Base-by-base conservation (phyloP, 2,113 vertebrate genomes). In the Hoplias malabaricus region DNA sequence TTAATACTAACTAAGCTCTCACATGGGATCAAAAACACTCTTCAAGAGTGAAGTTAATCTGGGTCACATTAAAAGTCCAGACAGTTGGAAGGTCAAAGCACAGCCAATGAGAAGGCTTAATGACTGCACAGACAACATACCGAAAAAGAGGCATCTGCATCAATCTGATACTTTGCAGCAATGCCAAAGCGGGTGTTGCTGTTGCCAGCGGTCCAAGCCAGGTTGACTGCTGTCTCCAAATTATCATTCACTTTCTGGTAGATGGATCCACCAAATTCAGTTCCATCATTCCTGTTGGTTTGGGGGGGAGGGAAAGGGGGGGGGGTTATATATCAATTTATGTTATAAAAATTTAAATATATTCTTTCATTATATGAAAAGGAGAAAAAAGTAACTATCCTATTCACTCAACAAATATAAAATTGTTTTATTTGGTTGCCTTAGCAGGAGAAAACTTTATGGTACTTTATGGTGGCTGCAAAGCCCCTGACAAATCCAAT, bases 141-240 rank as follows among this genome's bases (percentile, higher is more conserved):
- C 79, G 96, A 98, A 89, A 99, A 98, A 53, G 96, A 93, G 61
- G 98, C 96, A 1, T 99, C 96, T 0, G 93, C 78, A 83, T 99
- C 98, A 23, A 98, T 96, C 92, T 98, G 96, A 72, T 99, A 99
- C 86, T 98, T 99, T 85, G 98, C 96, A 13, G 96, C 96, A 56
- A 99, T 98, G 87, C 97, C 98, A 12, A 99, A 99, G 88, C 95
- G 96, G 12, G 98, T 99, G 91, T 98, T 99, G 90, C 96, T 99
- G 71, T 98, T 99, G 14, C 97, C 98, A 0, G 98, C 96, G 23
- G 97, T 99, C 98, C 98, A 99, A 67, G 98, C 95, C 21, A 99
- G 90, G 72, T 98, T 98, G 75, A 99, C 96, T 0, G 95, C 97
- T 0, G 97, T 99, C 93, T 99, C 98, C 91, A 99, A 89, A 83